phyloP scores from a whole-genome alignment of 1,140 invertebrate genomes.

The Cotesia glomerata region DNA sequence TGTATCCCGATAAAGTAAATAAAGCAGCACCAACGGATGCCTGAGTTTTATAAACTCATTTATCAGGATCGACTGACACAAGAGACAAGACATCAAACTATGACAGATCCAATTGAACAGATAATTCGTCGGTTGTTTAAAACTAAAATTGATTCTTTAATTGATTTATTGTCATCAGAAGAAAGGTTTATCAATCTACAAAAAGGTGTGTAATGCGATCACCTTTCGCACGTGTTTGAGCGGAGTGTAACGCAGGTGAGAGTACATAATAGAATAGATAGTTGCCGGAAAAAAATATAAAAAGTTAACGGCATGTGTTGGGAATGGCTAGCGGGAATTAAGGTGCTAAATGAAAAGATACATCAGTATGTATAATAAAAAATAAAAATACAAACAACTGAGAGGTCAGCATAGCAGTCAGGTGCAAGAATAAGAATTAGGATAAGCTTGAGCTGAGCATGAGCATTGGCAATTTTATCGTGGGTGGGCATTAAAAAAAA shows the following conservation, averaged over 20 bases:
- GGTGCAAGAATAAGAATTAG: slow-evolving; percentile 62
- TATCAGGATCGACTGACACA: no score
- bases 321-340: slow-evolving; percentile 53
- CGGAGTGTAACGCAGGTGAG: background rate
- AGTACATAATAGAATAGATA: background rate
- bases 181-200: no score
- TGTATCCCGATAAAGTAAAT: no score
- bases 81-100: no score
- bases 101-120: no score
- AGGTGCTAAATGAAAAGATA: slow-evolving; percentile 50
- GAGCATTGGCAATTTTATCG: slow-evolving; percentile 39
- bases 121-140: no score
- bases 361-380: no score
- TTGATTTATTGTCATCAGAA: no score
- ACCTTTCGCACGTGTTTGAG: slow-evolving; percentile 25
- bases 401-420: slow-evolving; percentile 50
- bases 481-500: slow-evolving; percentile 25
- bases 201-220: no score
- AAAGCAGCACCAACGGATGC: no score
- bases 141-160: no score
- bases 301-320: background rate
- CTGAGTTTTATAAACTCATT: no score
- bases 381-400: background rate
- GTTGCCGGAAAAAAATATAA: background rate
- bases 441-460: slow-evolving; percentile 29